Conservation (phyloP, 2,888 invertebrate genomes). For the Lasiommata megera region DNA sequence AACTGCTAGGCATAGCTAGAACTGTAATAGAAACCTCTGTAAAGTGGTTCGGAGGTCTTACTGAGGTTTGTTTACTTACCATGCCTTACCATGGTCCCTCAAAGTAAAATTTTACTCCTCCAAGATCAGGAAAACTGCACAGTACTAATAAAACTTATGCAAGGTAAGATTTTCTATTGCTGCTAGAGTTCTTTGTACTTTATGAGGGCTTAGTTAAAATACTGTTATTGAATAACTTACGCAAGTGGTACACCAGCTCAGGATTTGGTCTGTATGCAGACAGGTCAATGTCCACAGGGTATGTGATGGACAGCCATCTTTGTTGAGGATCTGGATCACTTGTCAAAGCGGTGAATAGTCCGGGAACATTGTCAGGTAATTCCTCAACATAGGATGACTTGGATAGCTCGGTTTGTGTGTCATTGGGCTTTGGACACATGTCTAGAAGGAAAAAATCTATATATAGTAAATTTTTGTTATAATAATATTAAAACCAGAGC, state of each 20-base stretch:
- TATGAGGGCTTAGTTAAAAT: neutral
- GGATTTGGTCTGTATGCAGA: constrained; percentile 83
- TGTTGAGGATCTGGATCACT: constrained; percentile 88
- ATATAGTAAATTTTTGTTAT: too few species aligned
- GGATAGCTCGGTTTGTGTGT: constrained; percentile 87
- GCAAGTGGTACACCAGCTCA: constrained; percentile 85
- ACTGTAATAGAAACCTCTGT: too few species aligned
- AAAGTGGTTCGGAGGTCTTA: too few species aligned
- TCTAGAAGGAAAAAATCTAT: constrained; percentile 80
- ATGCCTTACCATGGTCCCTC: too few species aligned
- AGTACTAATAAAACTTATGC: too few species aligned
- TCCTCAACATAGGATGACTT: constrained; percentile 93
- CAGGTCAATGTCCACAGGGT: constrained; percentile 87
- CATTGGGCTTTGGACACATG: constrained; percentile 93
- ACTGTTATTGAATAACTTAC: constrained; percentile 78
- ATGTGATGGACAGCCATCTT: constrained; percentile 93
- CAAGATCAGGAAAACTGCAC: too few species aligned
- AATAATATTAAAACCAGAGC: too few species aligned
- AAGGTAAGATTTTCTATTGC: too few species aligned
- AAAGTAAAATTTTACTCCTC: too few species aligned
- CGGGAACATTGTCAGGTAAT: constrained; percentile 89
- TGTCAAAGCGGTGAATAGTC: constrained; percentile 91
- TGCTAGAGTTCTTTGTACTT: too few species aligned
- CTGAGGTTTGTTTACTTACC: too few species aligned
- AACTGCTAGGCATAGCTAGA: too few species aligned